Evolutionary conservation across 2,113 vertebrate species (phyloP).

Genomic region (Podarcis muralis): DNA sequence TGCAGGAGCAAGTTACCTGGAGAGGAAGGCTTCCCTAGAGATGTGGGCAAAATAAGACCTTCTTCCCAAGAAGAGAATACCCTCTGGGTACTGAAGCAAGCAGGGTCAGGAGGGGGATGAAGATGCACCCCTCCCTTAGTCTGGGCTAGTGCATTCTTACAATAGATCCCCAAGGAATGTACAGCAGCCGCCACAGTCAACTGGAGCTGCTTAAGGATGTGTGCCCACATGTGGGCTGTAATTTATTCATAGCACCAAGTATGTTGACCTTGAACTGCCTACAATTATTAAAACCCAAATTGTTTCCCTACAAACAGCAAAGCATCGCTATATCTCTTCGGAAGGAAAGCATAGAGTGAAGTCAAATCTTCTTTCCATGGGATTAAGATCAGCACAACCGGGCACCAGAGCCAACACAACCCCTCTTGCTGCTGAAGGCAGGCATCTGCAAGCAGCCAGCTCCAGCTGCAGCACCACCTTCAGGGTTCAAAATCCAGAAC

Average conservation of each 20-base stretch:
- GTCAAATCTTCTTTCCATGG: constrained; percentile 48
- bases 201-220: constrained; percentile 53
- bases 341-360: constrained; percentile 48
- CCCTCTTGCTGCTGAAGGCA: neutral
- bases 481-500: constrained; percentile 70
- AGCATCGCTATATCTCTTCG: constrained; percentile 60
- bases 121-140: constrained; percentile 38
- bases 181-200: constrained; percentile 54
- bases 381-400: constrained; percentile 26
- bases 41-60: constrained; percentile 37
- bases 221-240: constrained; percentile 49
- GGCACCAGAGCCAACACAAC: neutral
- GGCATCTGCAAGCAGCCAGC: constrained; percentile 45
- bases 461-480: constrained; percentile 57
- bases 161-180: constrained; percentile 58
- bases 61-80: constrained; percentile 44
- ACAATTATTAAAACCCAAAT: constrained; percentile 55
- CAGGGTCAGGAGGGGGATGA: constrained; percentile 24
- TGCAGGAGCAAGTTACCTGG: constrained; percentile 26
- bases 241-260: constrained; percentile 77
- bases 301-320: constrained; percentile 40
- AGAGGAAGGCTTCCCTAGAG: constrained; percentile 40
- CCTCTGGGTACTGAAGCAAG: constrained; percentile 43
- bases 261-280: constrained; percentile 64
- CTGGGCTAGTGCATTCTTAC: constrained; percentile 48